Conservation (phyloP, 2,797 vertebrate species). For the Alcedo atthis region DNA sequence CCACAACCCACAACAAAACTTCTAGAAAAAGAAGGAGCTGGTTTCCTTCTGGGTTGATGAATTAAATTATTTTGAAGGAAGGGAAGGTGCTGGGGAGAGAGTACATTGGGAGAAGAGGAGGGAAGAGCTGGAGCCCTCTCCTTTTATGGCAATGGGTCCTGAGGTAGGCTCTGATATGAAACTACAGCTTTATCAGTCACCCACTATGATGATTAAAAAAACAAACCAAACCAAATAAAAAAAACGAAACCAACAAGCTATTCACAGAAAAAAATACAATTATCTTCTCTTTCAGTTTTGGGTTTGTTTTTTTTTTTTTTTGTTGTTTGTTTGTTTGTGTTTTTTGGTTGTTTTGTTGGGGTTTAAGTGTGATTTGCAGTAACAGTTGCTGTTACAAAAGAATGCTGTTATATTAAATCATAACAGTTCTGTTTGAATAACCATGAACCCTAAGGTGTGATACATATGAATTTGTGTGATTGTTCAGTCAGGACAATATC, state of each 20-base stretch:
- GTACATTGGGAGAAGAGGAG: accelerated
- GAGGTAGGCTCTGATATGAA: background rate
- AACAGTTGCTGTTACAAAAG: background rate
- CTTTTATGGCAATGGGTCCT: background rate
- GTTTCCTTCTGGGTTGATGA: background rate
- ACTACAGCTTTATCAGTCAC: background rate
- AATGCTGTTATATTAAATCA: background rate
- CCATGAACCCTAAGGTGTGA: background rate
- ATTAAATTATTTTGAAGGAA: background rate
- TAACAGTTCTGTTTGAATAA: background rate
- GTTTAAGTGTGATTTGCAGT: background rate
- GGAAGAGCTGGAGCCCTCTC: background rate
- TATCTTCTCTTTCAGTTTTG: background rate
- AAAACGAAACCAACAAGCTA: background rate
- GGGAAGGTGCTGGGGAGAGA: background rate
- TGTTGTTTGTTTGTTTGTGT: too few species aligned
- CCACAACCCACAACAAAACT: background rate
- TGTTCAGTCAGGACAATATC: background rate
- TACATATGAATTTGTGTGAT: background rate
- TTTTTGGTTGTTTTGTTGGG: too few species aligned
- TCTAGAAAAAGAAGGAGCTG: background rate
- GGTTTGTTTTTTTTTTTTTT: background rate
- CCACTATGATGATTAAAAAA: background rate
- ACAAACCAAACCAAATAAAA: background rate
- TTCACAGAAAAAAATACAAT: background rate